Conservation (phyloP, 1,140 invertebrate genomes). For the Drepana arcuata region DNA sequence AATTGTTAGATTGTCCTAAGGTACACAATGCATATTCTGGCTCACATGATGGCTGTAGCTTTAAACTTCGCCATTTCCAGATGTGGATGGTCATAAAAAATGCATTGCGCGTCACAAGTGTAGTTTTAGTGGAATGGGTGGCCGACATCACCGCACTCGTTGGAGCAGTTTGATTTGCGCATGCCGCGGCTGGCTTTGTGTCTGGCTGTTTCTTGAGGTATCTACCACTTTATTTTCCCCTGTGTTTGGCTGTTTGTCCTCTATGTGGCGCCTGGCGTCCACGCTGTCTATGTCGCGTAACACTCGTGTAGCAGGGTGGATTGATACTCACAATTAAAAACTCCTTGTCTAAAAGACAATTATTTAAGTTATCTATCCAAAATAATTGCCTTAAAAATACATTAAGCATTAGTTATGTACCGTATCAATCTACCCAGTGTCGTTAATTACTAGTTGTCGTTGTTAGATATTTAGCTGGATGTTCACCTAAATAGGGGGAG, state of each 20-base stretch:
- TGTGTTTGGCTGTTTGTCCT: constrained; percentile 60
- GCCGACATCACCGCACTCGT: constrained; percentile 65
- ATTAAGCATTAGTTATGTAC: no score
- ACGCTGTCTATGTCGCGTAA: constrained; percentile 53
- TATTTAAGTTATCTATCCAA: no score
- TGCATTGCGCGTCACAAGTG: constrained; percentile 46
- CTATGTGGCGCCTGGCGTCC: constrained; percentile 50
- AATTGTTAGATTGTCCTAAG: constrained; percentile 25
- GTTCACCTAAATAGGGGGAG: no score
- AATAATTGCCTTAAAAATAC: no score
- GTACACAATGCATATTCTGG: constrained; percentile 49
- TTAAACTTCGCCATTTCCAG: constrained; percentile 30
- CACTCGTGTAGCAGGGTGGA: constrained; percentile 46
- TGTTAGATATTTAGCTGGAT: no score
- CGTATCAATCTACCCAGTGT: constrained; percentile 24
- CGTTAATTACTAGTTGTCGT: constrained; percentile 4
- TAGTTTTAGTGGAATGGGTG: constrained; percentile 69
- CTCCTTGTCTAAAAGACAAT: no score
- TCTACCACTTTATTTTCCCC: constrained; percentile 49
- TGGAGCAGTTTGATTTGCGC: constrained; percentile 67
- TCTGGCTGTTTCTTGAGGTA: constrained; percentile 64
- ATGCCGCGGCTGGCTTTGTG: constrained; percentile 62
- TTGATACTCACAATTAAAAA: no score
- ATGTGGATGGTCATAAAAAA: constrained; percentile 47
- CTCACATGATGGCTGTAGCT: constrained; percentile 12